Evolutionary conservation across 2,888 invertebrate species (phyloP).

Genomic region (Colletes collaris): DNA sequence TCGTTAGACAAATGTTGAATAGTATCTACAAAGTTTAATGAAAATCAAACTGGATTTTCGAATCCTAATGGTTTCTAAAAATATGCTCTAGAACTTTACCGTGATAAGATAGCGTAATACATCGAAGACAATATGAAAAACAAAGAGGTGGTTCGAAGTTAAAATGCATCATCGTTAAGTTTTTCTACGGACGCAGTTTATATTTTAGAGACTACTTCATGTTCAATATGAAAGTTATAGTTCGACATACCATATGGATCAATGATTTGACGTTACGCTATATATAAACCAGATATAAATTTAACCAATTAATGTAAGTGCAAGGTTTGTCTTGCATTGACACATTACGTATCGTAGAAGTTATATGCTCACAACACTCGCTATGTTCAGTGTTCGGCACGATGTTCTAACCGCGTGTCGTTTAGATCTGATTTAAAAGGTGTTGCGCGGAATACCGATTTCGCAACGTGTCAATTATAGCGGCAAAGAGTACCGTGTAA

Average conservation of each 20-base stretch:
- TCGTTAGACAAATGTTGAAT: constrained; percentile 55
- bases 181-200: constrained; percentile 60
- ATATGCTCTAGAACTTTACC: constrained; percentile 55
- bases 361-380: constrained; percentile 62
- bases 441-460: constrained; percentile 52
- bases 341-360: constrained; percentile 38
- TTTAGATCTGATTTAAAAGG: constrained; percentile 49
- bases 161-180: constrained; percentile 60
- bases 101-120: constrained; percentile 64
- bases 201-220: constrained; percentile 46
- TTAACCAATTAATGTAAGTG: constrained; percentile 33
- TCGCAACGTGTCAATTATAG: constrained; percentile 67
- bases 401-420: constrained; percentile 47
- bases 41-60: constrained; percentile 60
- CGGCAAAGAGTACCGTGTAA: constrained; percentile 50
- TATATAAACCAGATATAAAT: constrained; percentile 38
- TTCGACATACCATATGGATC: constrained; percentile 30
- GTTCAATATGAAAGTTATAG: constrained; percentile 46
- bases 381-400: constrained; percentile 61
- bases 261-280: constrained; percentile 49
- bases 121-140: constrained; percentile 69
- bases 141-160: constrained; percentile 49
- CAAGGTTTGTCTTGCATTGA: constrained; percentile 35
- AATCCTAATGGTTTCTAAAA: constrained; percentile 63
- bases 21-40: constrained; percentile 58